Evolutionary conservation across 2,888 invertebrate genomes (phyloP).

Genomic region (Girardia tigrina): DNA sequence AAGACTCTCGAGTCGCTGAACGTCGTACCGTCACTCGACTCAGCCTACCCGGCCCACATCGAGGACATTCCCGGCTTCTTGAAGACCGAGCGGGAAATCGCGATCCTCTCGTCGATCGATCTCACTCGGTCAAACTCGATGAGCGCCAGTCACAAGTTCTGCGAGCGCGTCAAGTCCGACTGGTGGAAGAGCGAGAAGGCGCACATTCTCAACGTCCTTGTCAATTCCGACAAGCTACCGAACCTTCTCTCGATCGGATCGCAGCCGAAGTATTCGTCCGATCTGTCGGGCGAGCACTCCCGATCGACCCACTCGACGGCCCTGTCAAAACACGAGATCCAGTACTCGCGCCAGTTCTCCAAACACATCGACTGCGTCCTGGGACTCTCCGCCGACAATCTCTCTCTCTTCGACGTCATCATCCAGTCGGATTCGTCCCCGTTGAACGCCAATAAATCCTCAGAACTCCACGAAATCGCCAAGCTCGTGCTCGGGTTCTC

Average conservation of each 20-base stretch:
- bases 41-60: slow-evolving; percentile 74
- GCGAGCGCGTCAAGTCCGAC: neutral
- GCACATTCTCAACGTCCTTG: neutral
- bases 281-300: neutral
- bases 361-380: neutral
- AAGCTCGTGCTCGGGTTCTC: neutral
- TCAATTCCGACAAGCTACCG: neutral
- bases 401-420: neutral
- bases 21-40: slow-evolving; percentile 57
- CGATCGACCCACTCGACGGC: neutral
- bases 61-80: slow-evolving; percentile 75
- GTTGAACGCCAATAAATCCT: neutral
- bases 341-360: neutral
- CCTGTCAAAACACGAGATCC: neutral
- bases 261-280: neutral
- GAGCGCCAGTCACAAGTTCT: neutral
- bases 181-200: slow-evolving; percentile 32
- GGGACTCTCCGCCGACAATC: neutral
- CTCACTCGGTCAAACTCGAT: slow-evolving; percentile 54
- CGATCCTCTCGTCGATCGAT: slow-evolving; percentile 74
- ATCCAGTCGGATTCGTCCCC: neutral
- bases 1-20: slow-evolving; percentile 76
- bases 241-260: neutral
- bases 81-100: slow-evolving; percentile 82
- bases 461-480: neutral